Conservation (phyloP, 2,888 invertebrate genomes). For the Amblyjoppa proteus region DNA sequence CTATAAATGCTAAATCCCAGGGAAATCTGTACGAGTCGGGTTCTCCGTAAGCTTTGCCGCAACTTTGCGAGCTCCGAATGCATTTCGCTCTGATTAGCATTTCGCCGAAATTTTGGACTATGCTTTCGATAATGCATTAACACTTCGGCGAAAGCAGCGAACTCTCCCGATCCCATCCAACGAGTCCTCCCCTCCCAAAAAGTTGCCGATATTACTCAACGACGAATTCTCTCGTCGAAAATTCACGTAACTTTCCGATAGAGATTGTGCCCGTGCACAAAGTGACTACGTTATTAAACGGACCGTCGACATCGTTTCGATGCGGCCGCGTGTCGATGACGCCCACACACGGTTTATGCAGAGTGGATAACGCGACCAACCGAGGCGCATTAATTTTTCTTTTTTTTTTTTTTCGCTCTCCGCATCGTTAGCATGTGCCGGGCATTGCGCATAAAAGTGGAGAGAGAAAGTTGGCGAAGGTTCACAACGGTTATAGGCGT, state of each 20-base stretch:
- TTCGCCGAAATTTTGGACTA: not conserved
- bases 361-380: constrained; percentile 28
- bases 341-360: constrained; percentile 40
- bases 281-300: constrained; percentile 5
- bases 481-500: constrained; percentile 13
- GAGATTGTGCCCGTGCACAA: not conserved
- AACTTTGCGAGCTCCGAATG: not conserved
- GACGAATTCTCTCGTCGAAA: not conserved
- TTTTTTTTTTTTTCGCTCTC: not conserved
- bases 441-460: constrained; percentile 25
- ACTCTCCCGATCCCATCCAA: not conserved
- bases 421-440: constrained; percentile 48
- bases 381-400: constrained; percentile 55
- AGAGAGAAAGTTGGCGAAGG: constrained; percentile 49
- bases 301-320: constrained; percentile 13
- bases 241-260: constrained; percentile 8
- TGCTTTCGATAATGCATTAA: not conserved
- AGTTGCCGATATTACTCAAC: constrained; percentile 1
- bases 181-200: not conserved
- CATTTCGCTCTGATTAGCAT: not conserved
- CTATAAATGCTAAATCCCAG: not conserved
- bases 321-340: constrained; percentile 10
- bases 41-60: constrained; percentile 3
- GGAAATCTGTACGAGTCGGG: not conserved
- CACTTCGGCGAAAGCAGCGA: not conserved